Conservation (phyloP, 2,113 vertebrate species). For the Ailuropoda melanoleuca region DNA sequence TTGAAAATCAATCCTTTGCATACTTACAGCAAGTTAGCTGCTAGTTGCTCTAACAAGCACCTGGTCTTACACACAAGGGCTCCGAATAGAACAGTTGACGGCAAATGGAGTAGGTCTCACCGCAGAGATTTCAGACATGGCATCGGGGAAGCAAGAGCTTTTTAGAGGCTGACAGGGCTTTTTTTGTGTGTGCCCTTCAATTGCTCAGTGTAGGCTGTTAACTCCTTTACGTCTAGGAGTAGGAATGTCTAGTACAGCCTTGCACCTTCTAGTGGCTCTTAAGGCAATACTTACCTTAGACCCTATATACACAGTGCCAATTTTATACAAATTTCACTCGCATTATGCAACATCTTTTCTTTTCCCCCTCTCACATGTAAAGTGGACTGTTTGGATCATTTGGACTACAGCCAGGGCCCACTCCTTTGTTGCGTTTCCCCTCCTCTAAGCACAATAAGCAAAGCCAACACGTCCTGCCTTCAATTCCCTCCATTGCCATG, state of each 20-base stretch:
- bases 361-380: not conserved
- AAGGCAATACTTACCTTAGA: not conserved
- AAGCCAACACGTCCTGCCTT: not conserved
- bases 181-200: not conserved
- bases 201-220: not conserved
- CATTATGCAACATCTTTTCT: not conserved
- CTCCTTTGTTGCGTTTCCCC: not conserved
- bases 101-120: not conserved
- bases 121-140: not conserved
- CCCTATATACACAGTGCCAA: not conserved
- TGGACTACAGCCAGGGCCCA: not conserved
- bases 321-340: slow-evolving; percentile 37
- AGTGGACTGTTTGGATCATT: slow-evolving; percentile 24
- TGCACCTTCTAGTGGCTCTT: not conserved
- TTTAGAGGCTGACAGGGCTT: not conserved
- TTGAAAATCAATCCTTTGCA: not conserved
- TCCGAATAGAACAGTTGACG: not conserved
- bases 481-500: not conserved
- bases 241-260: not conserved
- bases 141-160: not conserved
- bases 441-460: slow-evolving; percentile 46
- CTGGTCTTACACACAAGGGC: not conserved
- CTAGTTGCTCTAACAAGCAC: not conserved
- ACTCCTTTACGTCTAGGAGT: not conserved
- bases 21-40: not conserved